These are phyloP conservation scores for Papilio xuthus DNA, from an alignment of 1,140 invertebrate species.

Conservation along the genomic window DNA sequence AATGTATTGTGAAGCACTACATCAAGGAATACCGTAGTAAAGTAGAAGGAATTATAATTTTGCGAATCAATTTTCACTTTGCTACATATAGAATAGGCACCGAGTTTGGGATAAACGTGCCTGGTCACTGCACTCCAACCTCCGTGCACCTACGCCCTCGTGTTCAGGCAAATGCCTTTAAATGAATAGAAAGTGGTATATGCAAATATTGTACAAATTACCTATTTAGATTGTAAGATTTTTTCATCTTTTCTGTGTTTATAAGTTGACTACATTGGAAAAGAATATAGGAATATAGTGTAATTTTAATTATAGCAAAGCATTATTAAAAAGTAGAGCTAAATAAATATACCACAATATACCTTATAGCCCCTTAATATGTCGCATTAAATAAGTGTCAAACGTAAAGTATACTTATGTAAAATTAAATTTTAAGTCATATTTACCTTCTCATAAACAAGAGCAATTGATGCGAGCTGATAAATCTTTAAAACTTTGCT, in stretches of 20 bases:
- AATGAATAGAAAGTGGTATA: background rate
- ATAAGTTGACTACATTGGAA: background rate
- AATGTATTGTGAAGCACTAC: too few species aligned
- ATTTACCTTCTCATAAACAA: constrained; percentile 36
- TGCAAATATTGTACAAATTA: background rate
- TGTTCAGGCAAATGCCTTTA: background rate
- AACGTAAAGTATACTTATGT: background rate
- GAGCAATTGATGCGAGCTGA: constrained; percentile 40
- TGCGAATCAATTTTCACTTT: too few species aligned
- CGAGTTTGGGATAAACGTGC: background rate
- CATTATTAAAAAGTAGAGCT: background rate
- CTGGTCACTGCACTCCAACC: background rate
- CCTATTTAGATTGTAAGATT: background rate
- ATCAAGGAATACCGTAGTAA: too few species aligned
- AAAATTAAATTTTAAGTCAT: constrained; percentile 35
- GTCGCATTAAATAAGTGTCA: background rate
- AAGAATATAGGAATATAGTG: background rate
- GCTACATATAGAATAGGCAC: background rate
- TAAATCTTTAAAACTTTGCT: constrained; percentile 65
- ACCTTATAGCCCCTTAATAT: background rate
- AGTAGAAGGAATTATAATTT: too few species aligned
- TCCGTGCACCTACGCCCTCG: background rate
- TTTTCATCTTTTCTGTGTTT: too few species aligned
- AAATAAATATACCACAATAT: background rate
- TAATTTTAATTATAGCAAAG: too few species aligned